Base-by-base conservation (phyloP, 2,797 vertebrate species). In the Cryptoblepharus egeriae region DNA sequence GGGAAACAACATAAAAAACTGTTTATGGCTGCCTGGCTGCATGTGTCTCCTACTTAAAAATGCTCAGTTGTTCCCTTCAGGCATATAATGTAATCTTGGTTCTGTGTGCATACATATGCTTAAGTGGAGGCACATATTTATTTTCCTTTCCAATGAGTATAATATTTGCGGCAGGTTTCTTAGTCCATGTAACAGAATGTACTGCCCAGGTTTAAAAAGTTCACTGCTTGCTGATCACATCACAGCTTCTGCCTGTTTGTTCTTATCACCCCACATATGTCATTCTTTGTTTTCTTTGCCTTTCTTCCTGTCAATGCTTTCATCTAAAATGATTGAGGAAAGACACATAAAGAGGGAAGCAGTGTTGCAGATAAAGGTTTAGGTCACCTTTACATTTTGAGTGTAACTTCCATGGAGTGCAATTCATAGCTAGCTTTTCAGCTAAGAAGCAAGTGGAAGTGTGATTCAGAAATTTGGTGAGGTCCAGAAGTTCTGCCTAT, bases 271-370 rank as follows among this genome's bases (percentile, higher is more conserved):
- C 45, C 58, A 32, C 39, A 30, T n/a, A 10, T 12, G 22, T 39
- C 52, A 68, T 55, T 68, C 22, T 68, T 22, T 24, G 22, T 6
- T 74, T 55, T 67, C 18, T 61, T 81, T 67, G 42, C 32, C 35
- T 58, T 30, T 65, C 10, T 16, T 80, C 35, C 79, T 71, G 69
- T 26, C 58, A 18, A 30, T 26, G 15, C 30, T 72, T 63, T 80
- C 61, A 65, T 74, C 35, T 81, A 26, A n/a, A n/a, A n/a, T n/a
- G n/a, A n/a, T n/a, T 37, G 61, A 57, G 49, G 32, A 57, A 55
- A 81, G 52, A 22, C 55, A 58, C 65, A 69, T 28, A 79, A 69
- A 69, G 32, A 57, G 55, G 61, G 61, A 65, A 81, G 49, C 24
- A 37, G 26, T 5, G 12, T 45, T 55, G 52, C 12, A 65, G 70